Evolutionary conservation across 2,888 invertebrate genomes (phyloP).

Genomic region (Temnothorax rugatulus): DNA sequence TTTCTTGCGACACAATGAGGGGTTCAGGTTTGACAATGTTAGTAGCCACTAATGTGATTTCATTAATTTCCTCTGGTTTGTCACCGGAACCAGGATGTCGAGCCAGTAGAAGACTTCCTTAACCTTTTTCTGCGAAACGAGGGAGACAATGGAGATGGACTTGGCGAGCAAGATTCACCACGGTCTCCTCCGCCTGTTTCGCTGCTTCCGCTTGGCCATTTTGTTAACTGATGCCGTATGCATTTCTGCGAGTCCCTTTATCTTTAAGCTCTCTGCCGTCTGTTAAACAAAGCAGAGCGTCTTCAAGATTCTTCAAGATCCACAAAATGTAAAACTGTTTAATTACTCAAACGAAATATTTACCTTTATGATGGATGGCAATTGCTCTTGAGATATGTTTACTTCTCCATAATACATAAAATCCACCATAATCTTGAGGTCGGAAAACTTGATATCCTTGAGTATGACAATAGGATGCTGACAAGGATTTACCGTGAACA

Average conservation of each 20-base stretch:
- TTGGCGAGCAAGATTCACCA: constrained; percentile 83
- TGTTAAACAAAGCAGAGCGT: constrained; percentile 86
- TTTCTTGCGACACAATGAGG: constrained; percentile 80
- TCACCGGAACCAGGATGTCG: constrained; percentile 83
- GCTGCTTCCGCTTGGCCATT: constrained; percentile 89
- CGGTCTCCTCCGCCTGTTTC: constrained; percentile 82
- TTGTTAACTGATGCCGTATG: constrained; percentile 92
- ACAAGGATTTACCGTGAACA: constrained; percentile 95
- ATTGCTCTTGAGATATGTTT: constrained; percentile 95
- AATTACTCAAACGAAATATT: neutral
- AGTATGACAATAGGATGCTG: constrained; percentile 96
- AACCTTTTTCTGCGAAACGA: constrained; percentile 89
- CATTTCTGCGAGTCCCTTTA: constrained; percentile 96
- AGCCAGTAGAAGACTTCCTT: constrained; percentile 90
- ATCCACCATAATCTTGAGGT: constrained; percentile 95
- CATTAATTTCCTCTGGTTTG: constrained; percentile 82
- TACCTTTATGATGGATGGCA: constrained; percentile 89
- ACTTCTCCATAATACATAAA: constrained; percentile 98
- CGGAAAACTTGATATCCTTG: constrained; percentile 95
- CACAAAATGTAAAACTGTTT: neutral
- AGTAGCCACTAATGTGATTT: constrained; percentile 83
- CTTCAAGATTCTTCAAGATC: neutral
- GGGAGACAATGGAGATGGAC: constrained; percentile 88
- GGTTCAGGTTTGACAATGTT: constrained; percentile 84
- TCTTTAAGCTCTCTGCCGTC: constrained; percentile 95